Evolutionary conservation across 2,113 vertebrate genomes (phyloP), one percentile per base, ranked within the genome.

Genomic region (Lipophrys pholis): DNA sequence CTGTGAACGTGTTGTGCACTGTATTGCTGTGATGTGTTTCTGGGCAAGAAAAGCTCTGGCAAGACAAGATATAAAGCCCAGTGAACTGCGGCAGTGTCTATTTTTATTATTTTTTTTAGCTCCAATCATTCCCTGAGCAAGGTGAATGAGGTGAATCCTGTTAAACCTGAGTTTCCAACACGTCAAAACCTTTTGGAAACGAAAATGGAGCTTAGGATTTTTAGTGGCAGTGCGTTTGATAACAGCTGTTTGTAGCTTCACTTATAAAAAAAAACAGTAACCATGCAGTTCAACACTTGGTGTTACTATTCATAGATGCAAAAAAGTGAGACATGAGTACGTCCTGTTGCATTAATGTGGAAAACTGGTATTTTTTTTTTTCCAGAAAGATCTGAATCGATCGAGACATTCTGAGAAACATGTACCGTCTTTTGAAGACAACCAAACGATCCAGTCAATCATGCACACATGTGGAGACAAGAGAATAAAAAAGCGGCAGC

Each of bases 191-290:
- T 43, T 62, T 15, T 51, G 76, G 80, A 80, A 81, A 80, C 53
- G 42, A 73, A 73, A 70, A 68, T 35, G 39, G 68, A 70, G 64
- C 51, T 53, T 59, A 52, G 68, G 52, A 51, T 35, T 53, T 86
- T 73, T 2, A 60, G 67, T 84, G 87, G 85, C 86, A 89, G 88
- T 90, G 90, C 75, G 64, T 90, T 90, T 55, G 52, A 65, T 80
- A 77, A 82, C 75, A 87, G 86, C 82, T 90, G 86, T 85, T 80
- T 70, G 57, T 57, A 73, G 68, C 63, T 58, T 82, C 66, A n/a
- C 7, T 66, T 80, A 67, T 76, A 83, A 85, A 86, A 85, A 77
- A 11, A 86, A 85, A 77, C 14, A 9, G 60, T 74, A 81, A 76
- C 66, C 78, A 81, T 83, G 81, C 73, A 78, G 54, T 75, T 40